phyloP scores from a whole-genome alignment of 2,113 vertebrate genomes.

The Corythornis madagascariensis region DNA sequence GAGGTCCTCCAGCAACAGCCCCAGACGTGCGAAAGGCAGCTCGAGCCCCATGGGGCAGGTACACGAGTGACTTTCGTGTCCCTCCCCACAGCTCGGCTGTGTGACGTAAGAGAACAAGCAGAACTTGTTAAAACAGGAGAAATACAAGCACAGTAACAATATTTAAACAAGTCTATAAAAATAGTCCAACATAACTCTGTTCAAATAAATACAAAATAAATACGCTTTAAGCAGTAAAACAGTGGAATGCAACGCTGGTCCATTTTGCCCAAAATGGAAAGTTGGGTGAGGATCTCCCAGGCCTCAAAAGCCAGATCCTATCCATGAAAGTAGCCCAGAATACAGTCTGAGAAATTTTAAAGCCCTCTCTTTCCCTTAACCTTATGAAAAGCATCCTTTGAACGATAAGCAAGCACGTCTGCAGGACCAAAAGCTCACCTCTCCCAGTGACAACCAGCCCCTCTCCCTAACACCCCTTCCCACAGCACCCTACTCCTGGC shows the following conservation, averaged over 20 bases:
- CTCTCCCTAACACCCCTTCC: not conserved
- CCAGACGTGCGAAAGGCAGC: not conserved
- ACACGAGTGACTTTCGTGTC: rapidly evolving
- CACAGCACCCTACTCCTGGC: not conserved
- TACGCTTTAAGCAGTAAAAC: conserved; percentile 76
- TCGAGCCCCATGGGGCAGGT: not conserved
- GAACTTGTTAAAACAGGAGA: conserved; percentile 69
- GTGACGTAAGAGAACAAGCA: conserved; percentile 55
- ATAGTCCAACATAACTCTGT: conserved; percentile 79
- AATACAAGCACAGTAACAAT: conserved; percentile 74
- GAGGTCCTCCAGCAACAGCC: conserved; percentile 34
- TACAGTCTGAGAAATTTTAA: conserved; percentile 1
- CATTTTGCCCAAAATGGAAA: conserved; percentile 34
- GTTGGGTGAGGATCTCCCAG: conserved; percentile 10
- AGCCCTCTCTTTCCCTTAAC: not conserved
- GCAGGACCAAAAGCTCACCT: conserved; percentile 1
- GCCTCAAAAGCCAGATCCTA: conserved; percentile 9
- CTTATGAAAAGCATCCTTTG: conserved; percentile 37
- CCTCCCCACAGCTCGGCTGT: not conserved
- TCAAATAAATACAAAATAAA: conserved; percentile 88
- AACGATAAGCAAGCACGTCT: conserved; percentile 30
- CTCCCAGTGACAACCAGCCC: conserved; percentile 15
- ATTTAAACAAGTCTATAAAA: conserved; percentile 83
- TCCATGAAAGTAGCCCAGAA: conserved; percentile 24
- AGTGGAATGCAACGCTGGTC: conserved; percentile 79